These are phyloP conservation scores for Synanthedon vespiformis DNA, from an alignment of 2,888 invertebrate genomes.

Conservation along the genomic window DNA sequence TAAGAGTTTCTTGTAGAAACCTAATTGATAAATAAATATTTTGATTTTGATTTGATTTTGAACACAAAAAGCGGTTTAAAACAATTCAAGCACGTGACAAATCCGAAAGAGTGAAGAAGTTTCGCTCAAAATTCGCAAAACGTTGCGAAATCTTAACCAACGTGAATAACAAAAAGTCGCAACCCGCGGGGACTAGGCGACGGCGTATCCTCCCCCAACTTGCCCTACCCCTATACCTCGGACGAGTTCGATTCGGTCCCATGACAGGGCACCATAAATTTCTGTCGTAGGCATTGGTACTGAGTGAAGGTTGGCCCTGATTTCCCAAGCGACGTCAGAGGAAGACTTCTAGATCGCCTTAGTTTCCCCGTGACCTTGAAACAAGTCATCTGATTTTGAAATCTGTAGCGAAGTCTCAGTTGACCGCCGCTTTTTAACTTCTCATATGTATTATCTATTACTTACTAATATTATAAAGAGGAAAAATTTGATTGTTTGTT, in stretches of 20 bases:
- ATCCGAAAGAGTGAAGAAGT: neutral
- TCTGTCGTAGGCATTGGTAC: conserved; percentile 27
- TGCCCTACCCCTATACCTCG: conserved; percentile 5
- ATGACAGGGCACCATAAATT: conserved; percentile 43
- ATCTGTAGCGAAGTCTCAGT: too few species aligned
- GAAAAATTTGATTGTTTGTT: too few species aligned
- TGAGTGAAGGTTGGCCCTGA: conserved; percentile 29
- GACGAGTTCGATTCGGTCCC: conserved; percentile 19
- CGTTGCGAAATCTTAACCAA: conserved; percentile 15
- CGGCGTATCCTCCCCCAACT: neutral
- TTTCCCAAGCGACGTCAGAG: conserved; percentile 43
- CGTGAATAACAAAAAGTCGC: conserved; percentile 19
- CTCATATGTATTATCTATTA: too few species aligned
- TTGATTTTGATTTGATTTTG: too few species aligned
- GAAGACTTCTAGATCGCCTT: conserved; percentile 31
- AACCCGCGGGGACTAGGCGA: conserved; percentile 8
- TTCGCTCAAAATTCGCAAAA: conserved; percentile 10
- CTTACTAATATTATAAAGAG: too few species aligned
- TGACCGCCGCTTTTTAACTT: too few species aligned
- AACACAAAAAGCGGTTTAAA: neutral
- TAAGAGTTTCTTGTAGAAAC: too few species aligned
- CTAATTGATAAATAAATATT: too few species aligned
- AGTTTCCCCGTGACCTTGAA: conserved; percentile 11
- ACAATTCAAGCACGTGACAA: neutral
- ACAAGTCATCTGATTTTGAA: neutral